phyloP scores from a whole-genome alignment of 2,888 invertebrate species.

The Oeneis ivallda region DNA sequence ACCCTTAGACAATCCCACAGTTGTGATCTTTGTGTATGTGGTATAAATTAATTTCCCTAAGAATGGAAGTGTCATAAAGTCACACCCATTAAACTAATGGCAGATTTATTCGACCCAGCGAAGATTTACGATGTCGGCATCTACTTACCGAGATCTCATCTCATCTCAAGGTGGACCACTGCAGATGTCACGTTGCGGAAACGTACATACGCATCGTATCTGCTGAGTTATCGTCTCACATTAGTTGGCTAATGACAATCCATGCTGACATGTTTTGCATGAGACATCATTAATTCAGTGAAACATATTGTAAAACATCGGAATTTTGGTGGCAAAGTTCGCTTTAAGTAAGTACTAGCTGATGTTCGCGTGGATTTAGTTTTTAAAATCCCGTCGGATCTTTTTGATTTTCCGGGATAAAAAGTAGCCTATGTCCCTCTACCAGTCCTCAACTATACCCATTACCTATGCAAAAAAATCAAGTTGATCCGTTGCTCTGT shows the following conservation, averaged over 20 bases:
- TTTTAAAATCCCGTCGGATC: too few relatives aligned
- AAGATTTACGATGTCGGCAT: conserved; percentile 44
- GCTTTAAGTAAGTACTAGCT: too few relatives aligned
- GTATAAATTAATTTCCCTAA: conserved; percentile 15
- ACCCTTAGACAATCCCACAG: too few relatives aligned
- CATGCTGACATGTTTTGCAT: conserved; percentile 13
- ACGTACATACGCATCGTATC: conserved; percentile 16
- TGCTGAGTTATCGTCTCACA: conserved; percentile 32
- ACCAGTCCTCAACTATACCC: too few relatives aligned
- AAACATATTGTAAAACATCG: background rate
- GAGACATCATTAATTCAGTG: background rate
- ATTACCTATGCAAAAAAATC: too few relatives aligned
- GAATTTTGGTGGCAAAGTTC: too few relatives aligned
- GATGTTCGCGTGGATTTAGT: too few relatives aligned
- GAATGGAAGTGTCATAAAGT: conserved; percentile 15
- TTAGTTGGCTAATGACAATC: conserved; percentile 28
- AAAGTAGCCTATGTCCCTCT: too few relatives aligned
- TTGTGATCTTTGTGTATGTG: background rate
- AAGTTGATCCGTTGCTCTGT: too few relatives aligned
- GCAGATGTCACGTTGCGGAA: conserved; percentile 37
- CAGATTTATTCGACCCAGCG: conserved; percentile 47
- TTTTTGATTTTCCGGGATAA: too few relatives aligned
- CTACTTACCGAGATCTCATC: conserved; percentile 22
- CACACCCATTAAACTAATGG: conserved; percentile 42
- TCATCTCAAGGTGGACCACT: conserved; percentile 37